A percentile compares a stretch with the other conserved stretches of the same genome.
Conservation (phyloP, 2,797 vertebrate species). For the Acomys russatus region DNA sequence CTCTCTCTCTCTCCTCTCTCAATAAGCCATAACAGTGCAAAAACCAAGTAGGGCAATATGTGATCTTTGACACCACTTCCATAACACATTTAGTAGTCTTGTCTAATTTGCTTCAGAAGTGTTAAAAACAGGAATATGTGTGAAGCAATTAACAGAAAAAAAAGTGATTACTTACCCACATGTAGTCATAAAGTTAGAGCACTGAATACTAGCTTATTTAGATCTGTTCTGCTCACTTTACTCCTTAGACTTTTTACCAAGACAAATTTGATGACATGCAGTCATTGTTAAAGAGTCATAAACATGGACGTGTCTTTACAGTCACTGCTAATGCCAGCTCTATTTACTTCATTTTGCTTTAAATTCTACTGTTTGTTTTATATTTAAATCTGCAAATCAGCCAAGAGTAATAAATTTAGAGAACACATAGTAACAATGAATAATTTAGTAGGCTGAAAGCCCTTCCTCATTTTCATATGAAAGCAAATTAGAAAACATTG, state of each 20-base stretch:
- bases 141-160: slow-evolving; percentile 88
- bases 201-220: slow-evolving; percentile 80
- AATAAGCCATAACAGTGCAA: slow-evolving; percentile 45
- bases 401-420: slow-evolving; percentile 84
- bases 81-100: slow-evolving; percentile 79
- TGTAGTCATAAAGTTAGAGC: slow-evolving; percentile 66
- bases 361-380: slow-evolving; percentile 83
- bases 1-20: background rate
- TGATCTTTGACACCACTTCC: slow-evolving; percentile 82
- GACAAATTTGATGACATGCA: slow-evolving; percentile 84
- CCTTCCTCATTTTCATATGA: slow-evolving; percentile 82
- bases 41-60: slow-evolving; percentile 26
- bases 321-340: slow-evolving; percentile 79
- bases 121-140: slow-evolving; percentile 83
- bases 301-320: slow-evolving; percentile 86
- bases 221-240: slow-evolving; percentile 79
- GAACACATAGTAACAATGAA: slow-evolving; percentile 84
- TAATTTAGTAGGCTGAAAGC: slow-evolving; percentile 83
- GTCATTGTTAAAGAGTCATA: slow-evolving; percentile 81
- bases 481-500: slow-evolving; percentile 84
- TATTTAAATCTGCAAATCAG: slow-evolving; percentile 86
- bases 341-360: slow-evolving; percentile 85
- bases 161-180: slow-evolving; percentile 83
- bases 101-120: slow-evolving; percentile 83
- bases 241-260: slow-evolving; percentile 82